A percentile compares a stretch with the other conserved stretches of the same genome.
Evolutionary conservation across 2,113 vertebrate genomes (phyloP).

Genomic region (Lasiurus cinereus): DNA sequence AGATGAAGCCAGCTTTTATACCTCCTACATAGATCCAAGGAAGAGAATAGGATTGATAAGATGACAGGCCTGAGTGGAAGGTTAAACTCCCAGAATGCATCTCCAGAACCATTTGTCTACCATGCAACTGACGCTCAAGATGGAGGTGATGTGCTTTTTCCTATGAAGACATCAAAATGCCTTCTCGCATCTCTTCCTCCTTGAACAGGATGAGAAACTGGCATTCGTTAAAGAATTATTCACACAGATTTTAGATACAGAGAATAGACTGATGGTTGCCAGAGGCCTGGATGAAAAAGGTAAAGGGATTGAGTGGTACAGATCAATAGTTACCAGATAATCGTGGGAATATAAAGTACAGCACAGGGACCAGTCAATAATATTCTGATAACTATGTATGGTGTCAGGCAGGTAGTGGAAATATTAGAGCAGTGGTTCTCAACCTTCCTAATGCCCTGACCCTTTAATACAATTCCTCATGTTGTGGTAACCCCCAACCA

Average conservation of each 20-base stretch:
- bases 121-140: background rate
- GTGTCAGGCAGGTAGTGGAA: background rate
- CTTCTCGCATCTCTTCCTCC: background rate
- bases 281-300: background rate
- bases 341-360: background rate
- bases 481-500: too few species aligned
- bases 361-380: background rate
- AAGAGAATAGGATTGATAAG: background rate
- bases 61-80: background rate
- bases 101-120: background rate
- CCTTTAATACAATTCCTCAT: too few species aligned
- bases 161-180: background rate
- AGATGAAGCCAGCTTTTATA: background rate
- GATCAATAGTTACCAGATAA: background rate
- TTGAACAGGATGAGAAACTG: background rate
- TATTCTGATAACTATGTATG: background rate
- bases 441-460: too few species aligned
- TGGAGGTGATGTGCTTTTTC: background rate
- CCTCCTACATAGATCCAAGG: background rate
- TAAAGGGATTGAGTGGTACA: background rate
- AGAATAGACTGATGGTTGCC: background rate
- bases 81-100: background rate
- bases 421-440: too few species aligned
- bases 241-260: background rate
- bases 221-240: background rate